Percentiles rank a stretch among this genome's conserved stretches.
phyloP scores from a whole-genome alignment of 2,113 vertebrate species.

The Riparia riparia region DNA sequence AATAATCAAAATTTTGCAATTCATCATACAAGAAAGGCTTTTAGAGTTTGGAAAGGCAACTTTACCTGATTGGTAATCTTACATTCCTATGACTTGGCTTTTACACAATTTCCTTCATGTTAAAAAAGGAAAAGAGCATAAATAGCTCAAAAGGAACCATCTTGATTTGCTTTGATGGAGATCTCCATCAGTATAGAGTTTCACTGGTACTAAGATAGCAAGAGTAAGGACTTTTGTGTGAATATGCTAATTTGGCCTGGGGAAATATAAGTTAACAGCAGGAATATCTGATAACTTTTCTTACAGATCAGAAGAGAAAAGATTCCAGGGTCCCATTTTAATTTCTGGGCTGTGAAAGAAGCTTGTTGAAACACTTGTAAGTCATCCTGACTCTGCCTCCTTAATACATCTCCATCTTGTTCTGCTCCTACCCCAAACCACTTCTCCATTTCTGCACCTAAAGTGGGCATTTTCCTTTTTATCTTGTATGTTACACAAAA shows the following conservation, averaged over 20 bases:
- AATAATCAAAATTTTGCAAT: background rate
- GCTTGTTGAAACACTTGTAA: background rate
- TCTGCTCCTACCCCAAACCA: background rate
- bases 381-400: background rate
- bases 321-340: background rate
- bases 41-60: background rate
- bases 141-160: background rate
- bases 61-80: background rate
- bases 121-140: background rate
- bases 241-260: background rate
- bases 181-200: background rate
- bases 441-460: background rate
- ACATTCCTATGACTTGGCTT: background rate
- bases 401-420: background rate
- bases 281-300: background rate
- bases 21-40: background rate
- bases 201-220: background rate
- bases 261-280: background rate
- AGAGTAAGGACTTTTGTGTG: background rate
- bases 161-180: background rate
- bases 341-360: background rate
- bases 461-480: background rate
- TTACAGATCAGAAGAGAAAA: background rate
- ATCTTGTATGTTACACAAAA: background rate
- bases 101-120: background rate